Conservation (phyloP, 2,797 vertebrate species). For the Microhierax caerulescens region DNA sequence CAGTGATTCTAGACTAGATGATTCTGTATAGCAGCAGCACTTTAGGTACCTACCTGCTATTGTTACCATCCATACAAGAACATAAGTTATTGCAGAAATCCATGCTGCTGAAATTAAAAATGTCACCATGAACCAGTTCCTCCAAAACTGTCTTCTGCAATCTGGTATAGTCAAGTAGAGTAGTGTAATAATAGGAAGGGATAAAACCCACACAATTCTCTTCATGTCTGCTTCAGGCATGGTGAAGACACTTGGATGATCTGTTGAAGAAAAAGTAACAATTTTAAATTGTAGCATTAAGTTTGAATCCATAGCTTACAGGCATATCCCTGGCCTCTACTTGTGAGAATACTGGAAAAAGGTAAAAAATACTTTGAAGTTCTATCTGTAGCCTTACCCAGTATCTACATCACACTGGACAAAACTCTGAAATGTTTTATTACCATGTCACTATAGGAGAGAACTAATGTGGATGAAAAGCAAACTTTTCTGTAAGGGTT, state of each 20-base stretch:
- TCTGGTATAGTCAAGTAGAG: slow-evolving; percentile 90
- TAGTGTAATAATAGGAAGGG: slow-evolving; percentile 86
- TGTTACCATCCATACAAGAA: slow-evolving; percentile 98
- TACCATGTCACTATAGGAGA: background rate
- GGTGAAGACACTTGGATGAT: slow-evolving; percentile 85
- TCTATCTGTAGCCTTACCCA: background rate
- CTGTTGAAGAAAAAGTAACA: slow-evolving; percentile 68
- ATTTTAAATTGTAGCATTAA: background rate
- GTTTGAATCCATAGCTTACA: background rate
- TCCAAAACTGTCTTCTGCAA: slow-evolving; percentile 91
- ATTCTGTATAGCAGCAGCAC: background rate
- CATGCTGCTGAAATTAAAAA: slow-evolving; percentile 96
- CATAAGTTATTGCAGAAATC: slow-evolving; percentile 94
- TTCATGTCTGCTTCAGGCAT: slow-evolving; percentile 91
- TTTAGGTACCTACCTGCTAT: slow-evolving; percentile 83
- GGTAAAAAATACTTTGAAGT: background rate
- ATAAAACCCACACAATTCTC: slow-evolving; percentile 92
- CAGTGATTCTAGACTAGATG: background rate
- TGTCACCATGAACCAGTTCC: slow-evolving; percentile 88
- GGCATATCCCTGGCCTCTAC: background rate
- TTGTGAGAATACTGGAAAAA: background rate
- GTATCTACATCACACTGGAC: background rate
- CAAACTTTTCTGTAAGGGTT: background rate
- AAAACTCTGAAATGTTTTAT: background rate
- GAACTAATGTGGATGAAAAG: background rate